Conservation (phyloP, 2,888 invertebrate species). For the Strigamia transsilvanica region DNA sequence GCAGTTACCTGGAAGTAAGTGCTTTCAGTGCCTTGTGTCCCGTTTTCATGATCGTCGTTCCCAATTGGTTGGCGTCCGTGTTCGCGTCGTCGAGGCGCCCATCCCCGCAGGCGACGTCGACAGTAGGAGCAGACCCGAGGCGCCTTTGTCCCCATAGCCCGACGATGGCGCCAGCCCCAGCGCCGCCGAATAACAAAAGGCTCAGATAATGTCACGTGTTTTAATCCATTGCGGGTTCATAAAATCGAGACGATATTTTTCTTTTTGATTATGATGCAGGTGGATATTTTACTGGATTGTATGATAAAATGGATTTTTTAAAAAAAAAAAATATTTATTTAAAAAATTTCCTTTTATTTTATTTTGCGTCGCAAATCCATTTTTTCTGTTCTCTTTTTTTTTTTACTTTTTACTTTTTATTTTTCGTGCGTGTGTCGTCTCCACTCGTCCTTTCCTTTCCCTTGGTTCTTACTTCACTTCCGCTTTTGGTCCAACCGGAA, state of each 20-base stretch:
- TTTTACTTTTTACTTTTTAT: not conserved
- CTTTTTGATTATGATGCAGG: not conserved
- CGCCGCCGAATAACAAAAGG: conserved; percentile 49
- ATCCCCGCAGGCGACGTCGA: conserved; percentile 46
- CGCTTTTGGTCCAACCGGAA: conserved; percentile 37
- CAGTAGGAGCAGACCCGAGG: conserved; percentile 33
- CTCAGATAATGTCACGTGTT: conserved; percentile 47
- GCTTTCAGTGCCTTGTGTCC: conserved; percentile 46
- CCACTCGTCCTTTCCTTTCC: conserved; percentile 46
- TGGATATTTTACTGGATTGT: not conserved
- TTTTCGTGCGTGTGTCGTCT: conserved; percentile 26
- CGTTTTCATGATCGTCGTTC: conserved; percentile 40
- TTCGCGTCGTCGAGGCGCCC: conserved; percentile 38
- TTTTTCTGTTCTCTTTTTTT: not conserved
- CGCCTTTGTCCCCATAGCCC: conserved; percentile 45
- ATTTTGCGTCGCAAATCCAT: not conserved
- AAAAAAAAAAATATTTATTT: not conserved
- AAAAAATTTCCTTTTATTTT: not conserved
- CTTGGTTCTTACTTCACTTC: conserved; percentile 45
- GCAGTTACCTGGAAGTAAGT: conserved; percentile 49
- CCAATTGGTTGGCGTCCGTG: conserved; percentile 49
- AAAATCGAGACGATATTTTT: not conserved
- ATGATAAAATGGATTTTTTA: too few species aligned
- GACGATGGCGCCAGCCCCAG: conserved; percentile 21
- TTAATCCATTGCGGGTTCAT: conserved; percentile 26